Conservation (phyloP, 2,888 invertebrate genomes). For the Rosalia funebris region DNA sequence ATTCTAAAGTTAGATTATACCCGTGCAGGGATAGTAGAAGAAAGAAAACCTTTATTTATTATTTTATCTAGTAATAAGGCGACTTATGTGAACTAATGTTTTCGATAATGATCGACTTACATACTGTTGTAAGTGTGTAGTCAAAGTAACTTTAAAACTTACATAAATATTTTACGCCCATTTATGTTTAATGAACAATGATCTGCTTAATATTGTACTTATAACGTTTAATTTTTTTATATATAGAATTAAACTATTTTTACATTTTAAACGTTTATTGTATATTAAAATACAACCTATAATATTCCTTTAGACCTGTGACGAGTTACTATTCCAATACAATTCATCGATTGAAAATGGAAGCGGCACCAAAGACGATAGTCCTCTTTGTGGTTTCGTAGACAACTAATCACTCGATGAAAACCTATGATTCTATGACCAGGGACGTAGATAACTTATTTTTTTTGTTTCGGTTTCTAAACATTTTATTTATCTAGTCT, state of each 20-base stretch:
- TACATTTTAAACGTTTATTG: not conserved
- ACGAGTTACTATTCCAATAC: no score
- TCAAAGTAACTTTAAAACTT: conserved; percentile 8
- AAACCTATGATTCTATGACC: no score
- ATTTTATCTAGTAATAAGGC: conserved; percentile 8
- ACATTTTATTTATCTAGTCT: no score
- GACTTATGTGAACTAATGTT: conserved; percentile 3
- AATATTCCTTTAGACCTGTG: no score
- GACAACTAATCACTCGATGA: no score
- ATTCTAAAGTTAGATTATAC: conserved; percentile 2
- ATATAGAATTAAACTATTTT: conserved; percentile 25
- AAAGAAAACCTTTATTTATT: conserved; percentile 20
- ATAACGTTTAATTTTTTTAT: conserved; percentile 15
- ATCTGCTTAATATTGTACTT: conserved; percentile 16
- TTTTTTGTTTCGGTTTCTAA: no score
- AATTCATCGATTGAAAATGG: no score
- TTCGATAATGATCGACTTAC: not conserved
- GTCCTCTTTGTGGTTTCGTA: no score
- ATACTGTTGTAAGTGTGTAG: conserved; percentile 29
- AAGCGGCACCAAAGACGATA: no score
- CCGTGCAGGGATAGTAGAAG: not conserved
- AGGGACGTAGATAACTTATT: no score
- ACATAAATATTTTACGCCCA: conserved; percentile 9
- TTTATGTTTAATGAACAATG: not conserved
- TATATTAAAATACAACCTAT: no score